Conservation (phyloP, 2,797 vertebrate species). For the Crypturellus tataupa region DNA sequence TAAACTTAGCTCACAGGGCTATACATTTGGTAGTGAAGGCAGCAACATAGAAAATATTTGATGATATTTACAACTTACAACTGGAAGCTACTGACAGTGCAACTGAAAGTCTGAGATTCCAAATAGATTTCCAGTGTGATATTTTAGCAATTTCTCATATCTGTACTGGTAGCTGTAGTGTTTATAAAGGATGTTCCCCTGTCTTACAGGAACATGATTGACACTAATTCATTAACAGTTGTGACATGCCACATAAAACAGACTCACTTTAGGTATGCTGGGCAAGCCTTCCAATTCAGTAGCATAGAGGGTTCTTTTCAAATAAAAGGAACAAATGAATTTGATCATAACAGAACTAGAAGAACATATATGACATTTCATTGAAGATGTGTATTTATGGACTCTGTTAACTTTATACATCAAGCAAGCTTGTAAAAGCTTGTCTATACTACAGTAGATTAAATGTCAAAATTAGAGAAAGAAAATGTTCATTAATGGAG, state of each 20-base stretch:
- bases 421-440: neutral
- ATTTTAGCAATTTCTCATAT: neutral
- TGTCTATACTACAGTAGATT: neutral
- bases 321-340: neutral
- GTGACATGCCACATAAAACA: neutral
- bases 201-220: neutral
- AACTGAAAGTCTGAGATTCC: neutral
- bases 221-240: neutral
- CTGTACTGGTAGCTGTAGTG: neutral
- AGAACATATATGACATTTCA: neutral
- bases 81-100: neutral
- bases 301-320: neutral
- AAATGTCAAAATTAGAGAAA: neutral
- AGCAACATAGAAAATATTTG: neutral
- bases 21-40: neutral
- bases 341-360: neutral
- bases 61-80: neutral
- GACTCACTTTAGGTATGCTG: neutral
- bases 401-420: neutral
- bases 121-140: neutral
- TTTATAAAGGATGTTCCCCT: neutral
- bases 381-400: neutral
- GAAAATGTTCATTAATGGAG: neutral
- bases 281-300: neutral
- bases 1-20: neutral